Percentiles rank a stretch among this genome's conserved stretches.
These are phyloP conservation scores for Syndactyla subalaris DNA, from an alignment of 2,797 vertebrate genomes.

Conservation along the genomic window DNA sequence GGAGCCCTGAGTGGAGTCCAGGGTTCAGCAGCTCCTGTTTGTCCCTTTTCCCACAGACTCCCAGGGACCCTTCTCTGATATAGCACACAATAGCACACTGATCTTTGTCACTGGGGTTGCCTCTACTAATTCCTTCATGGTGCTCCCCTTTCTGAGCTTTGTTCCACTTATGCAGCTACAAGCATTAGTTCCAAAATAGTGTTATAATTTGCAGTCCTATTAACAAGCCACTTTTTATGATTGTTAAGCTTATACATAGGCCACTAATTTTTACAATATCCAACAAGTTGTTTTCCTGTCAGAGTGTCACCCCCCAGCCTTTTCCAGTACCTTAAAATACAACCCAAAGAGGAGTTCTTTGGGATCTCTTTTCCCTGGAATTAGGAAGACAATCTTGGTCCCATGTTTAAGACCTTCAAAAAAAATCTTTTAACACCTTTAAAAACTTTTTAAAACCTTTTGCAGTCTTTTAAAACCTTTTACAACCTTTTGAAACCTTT, in stretches of 20 bases:
- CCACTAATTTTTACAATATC: neutral
- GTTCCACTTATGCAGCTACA: neutral
- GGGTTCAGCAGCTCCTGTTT: neutral
- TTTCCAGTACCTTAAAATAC: neutral
- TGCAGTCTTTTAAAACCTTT: neutral
- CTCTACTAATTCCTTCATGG: neutral
- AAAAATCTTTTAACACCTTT: neutral
- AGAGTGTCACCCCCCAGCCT: fast-evolving
- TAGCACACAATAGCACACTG: neutral
- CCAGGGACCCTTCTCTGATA: neutral
- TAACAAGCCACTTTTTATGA: neutral
- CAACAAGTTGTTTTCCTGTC: neutral
- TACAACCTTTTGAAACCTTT: neutral
- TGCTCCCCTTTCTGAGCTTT: neutral
- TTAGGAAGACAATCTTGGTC: neutral
- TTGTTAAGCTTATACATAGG: neutral
- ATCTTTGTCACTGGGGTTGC: neutral
- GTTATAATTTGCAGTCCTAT: neutral
- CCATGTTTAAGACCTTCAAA: neutral
- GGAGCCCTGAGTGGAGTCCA: neutral
- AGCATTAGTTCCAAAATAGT: neutral
- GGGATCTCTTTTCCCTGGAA: neutral
- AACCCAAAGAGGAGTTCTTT: neutral
- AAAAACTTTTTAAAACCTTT: neutral
- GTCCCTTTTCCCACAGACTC: neutral